Conservation (phyloP, 2,888 invertebrate species). For the Fabriciana adippe region DNA sequence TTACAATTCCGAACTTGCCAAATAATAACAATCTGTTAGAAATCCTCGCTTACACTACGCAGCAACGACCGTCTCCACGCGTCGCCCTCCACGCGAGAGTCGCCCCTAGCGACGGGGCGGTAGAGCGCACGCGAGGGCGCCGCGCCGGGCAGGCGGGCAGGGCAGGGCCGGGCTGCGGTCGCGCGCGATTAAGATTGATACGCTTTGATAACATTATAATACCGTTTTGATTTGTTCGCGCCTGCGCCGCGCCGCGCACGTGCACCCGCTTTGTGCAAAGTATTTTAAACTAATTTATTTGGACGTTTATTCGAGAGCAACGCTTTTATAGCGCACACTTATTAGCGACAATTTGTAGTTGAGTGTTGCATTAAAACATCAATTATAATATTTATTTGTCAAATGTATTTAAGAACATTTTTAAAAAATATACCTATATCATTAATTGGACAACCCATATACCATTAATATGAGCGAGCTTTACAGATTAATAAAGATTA, state of each 20-base stretch:
- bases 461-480: too few relatives aligned
- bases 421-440: too few relatives aligned
- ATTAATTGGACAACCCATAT: too few relatives aligned
- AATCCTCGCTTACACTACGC: conserved; percentile 24
- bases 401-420: too few relatives aligned
- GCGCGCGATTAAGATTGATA: conserved; percentile 66
- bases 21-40: conserved; percentile 37
- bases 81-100: background rate
- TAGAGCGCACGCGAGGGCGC: too few relatives aligned
- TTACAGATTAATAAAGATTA: too few relatives aligned
- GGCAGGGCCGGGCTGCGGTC: conserved; percentile 48
- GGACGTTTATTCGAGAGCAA: conserved; percentile 38
- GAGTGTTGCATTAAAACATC: background rate
- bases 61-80: background rate
- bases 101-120: background rate
- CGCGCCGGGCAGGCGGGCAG: conserved; percentile 7
- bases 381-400: conserved; percentile 1
- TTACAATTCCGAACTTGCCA: conserved; percentile 31
- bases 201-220: conserved; percentile 72
- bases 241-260: conserved; percentile 36
- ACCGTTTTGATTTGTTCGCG: conserved; percentile 56
- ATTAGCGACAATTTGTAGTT: conserved; percentile 1
- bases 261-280: conserved; percentile 47
- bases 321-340: conserved; percentile 25
- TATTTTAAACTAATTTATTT: conserved; percentile 39